Conservation (phyloP, 2,888 invertebrate species). For the Magallana nippona region DNA sequence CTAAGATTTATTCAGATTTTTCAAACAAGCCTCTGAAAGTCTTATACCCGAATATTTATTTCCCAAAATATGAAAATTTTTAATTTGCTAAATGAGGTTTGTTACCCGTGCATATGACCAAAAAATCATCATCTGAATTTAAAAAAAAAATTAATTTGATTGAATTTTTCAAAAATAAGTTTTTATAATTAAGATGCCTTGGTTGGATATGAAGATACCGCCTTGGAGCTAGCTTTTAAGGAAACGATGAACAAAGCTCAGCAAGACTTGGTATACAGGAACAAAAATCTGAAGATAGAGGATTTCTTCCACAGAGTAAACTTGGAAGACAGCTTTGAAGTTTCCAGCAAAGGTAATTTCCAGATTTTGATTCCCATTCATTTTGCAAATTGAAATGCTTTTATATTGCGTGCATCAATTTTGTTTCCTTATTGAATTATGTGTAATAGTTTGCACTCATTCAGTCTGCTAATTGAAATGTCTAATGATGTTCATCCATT, state of each 20-base stretch:
- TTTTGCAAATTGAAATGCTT: background rate
- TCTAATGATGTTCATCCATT: too few species aligned
- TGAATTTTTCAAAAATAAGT: too few species aligned
- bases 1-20: too few species aligned
- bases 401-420: background rate
- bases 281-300: conserved; percentile 89
- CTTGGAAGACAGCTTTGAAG: conserved; percentile 95
- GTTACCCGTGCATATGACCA: too few species aligned
- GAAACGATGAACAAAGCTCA: conserved; percentile 96
- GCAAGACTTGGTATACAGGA: conserved; percentile 89
- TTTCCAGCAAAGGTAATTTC: conserved; percentile 91
- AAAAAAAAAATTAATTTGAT: too few species aligned
- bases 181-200: background rate
- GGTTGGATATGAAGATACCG: background rate
- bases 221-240: conserved; percentile 89
- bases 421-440: background rate
- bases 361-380: too few species aligned
- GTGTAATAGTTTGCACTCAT: too few species aligned
- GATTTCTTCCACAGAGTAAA: conserved; percentile 94
- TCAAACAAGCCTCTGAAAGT: too few species aligned
- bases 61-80: too few species aligned
- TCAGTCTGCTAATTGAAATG: background rate
- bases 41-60: too few species aligned
- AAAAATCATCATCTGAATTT: too few species aligned
- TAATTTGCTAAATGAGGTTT: too few species aligned